These are phyloP conservation scores for Globodera ellingtonae DNA, from an alignment of 1,140 invertebrate species.

Conservation along the genomic window DNA sequence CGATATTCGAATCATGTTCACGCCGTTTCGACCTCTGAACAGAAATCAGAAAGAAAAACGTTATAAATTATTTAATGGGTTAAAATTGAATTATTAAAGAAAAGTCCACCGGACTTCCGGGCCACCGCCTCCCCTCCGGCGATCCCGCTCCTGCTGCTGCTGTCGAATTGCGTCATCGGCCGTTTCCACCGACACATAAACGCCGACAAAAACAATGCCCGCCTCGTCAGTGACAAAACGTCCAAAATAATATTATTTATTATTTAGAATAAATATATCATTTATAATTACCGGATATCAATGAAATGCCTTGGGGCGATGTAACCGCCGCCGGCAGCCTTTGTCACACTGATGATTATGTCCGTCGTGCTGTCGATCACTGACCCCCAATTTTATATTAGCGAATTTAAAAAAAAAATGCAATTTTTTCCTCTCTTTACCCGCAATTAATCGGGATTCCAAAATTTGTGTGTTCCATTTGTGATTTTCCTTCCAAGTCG, in stretches of 20 bases:
- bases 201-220: slow-evolving; percentile 30
- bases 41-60: not conserved
- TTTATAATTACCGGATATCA: slow-evolving; percentile 20
- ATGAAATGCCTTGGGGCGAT: slow-evolving; percentile 33
- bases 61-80: not conserved
- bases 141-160: not conserved
- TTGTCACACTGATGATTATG: slow-evolving; percentile 28
- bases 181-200: slow-evolving; percentile 41
- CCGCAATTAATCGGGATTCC: slow-evolving; percentile 28
- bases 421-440: not conserved
- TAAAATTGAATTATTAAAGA: slow-evolving; percentile 2
- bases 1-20: slow-evolving; percentile 38
- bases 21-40: slow-evolving; percentile 36
- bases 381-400: not conserved
- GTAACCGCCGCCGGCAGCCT: slow-evolving; percentile 30
- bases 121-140: not conserved
- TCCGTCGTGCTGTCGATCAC: slow-evolving; percentile 30
- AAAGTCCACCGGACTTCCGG: slow-evolving; percentile 18
- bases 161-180: slow-evolving; percentile 13
- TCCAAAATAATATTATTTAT: not conserved
- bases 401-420: slow-evolving; percentile 10
- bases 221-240: slow-evolving; percentile 20
- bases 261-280: not conserved
- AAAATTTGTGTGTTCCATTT: slow-evolving; percentile 42
- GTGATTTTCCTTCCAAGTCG: slow-evolving; percentile 39